Evolutionary conservation across 2,797 vertebrate genomes (phyloP).

Genomic region (Anguilla megastoma): DNA sequence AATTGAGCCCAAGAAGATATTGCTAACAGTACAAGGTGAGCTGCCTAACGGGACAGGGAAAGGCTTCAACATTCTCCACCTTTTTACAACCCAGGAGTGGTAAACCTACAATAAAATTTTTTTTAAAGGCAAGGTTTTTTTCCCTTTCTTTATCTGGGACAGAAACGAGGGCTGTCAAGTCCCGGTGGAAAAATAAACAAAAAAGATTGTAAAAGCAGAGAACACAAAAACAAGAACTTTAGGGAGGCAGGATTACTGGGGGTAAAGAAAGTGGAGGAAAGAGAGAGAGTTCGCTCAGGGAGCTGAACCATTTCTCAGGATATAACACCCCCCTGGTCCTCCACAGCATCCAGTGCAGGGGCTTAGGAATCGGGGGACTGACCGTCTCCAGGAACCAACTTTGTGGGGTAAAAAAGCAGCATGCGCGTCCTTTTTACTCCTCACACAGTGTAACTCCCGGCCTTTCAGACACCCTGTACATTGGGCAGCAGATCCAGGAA

Average conservation of each 20-base stretch:
- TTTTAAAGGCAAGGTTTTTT: neutral
- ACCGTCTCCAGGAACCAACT: neutral
- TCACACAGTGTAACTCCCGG: neutral
- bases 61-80: neutral
- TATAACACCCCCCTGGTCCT: neutral
- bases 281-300: neutral
- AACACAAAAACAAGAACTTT: neutral
- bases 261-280: neutral
- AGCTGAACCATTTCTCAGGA: neutral
- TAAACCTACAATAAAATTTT: neutral
- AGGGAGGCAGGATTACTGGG: neutral
- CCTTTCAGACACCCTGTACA: neutral
- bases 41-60: constrained; percentile 12
- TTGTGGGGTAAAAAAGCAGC: neutral
- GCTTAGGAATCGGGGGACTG: neutral
- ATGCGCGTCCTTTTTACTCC: neutral
- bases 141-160: neutral
- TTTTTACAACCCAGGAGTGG: neutral
- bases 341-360: neutral
- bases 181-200: neutral
- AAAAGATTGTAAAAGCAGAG: constrained; percentile 11
- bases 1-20: neutral
- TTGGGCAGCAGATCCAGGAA: neutral
- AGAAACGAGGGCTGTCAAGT: constrained; percentile 3
- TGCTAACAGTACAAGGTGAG: constrained; percentile 19